These are phyloP conservation scores for Drosophila carrolli DNA, from an alignment of 1,140 invertebrate species.

Conservation along the genomic window DNA sequence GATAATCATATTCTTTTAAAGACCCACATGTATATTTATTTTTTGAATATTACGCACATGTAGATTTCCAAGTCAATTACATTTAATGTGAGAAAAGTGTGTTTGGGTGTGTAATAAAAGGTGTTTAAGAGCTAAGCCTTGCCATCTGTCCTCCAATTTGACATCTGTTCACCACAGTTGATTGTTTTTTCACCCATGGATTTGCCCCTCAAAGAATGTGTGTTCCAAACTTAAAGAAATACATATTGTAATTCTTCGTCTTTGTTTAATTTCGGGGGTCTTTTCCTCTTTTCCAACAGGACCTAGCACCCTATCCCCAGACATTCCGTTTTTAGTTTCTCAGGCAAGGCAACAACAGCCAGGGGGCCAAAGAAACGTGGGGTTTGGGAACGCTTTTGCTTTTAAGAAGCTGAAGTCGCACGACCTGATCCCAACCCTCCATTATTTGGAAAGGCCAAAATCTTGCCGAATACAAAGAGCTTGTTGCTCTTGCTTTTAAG, in stretches of 20 bases:
- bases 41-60: slow-evolving; percentile 67
- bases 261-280: slow-evolving; percentile 22
- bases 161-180: slow-evolving; percentile 2
- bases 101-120: background rate
- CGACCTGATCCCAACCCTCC: slow-evolving; percentile 21
- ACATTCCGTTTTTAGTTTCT: slow-evolving; percentile 1
- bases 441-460: background rate
- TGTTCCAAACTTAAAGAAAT: slow-evolving; percentile 39
- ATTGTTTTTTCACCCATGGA: slow-evolving; percentile 23
- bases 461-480: slow-evolving; percentile 3
- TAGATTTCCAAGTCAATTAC: slow-evolving; percentile 71
- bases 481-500: slow-evolving; percentile 33
- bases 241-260: slow-evolving; percentile 78
- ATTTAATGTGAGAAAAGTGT: slow-evolving; percentile 52
- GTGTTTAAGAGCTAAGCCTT: slow-evolving; percentile 23
- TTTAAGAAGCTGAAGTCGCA: slow-evolving; percentile 31
- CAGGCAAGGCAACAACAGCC: background rate
- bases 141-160: slow-evolving; percentile 13
- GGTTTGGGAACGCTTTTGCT: slow-evolving; percentile 35
- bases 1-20: background rate
- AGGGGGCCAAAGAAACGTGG: slow-evolving; percentile 52
- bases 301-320: background rate
- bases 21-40: background rate
- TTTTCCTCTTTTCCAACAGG: background rate
- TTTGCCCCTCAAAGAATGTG: slow-evolving; percentile 2